Conservation (phyloP, 1,140 invertebrate genomes). For the Hyposmocoma kahamanoa region DNA sequence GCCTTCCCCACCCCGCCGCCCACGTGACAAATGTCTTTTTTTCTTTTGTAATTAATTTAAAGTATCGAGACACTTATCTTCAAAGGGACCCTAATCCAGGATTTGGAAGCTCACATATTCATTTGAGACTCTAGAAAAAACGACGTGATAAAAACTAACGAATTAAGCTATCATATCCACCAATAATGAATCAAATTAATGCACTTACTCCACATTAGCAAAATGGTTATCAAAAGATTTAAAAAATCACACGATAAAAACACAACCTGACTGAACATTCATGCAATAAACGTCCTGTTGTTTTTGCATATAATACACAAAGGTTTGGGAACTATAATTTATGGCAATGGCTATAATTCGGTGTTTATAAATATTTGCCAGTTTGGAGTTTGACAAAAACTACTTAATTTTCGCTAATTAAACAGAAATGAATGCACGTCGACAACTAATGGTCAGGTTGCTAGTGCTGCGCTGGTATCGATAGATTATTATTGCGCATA, state of each 20-base stretch:
- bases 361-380: conserved; percentile 56
- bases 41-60: conserved; percentile 37
- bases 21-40: conserved; percentile 29
- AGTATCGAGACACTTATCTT: conserved; percentile 29
- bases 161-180: conserved; percentile 55
- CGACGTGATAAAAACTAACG: conserved; percentile 30
- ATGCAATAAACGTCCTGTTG: conserved; percentile 34
- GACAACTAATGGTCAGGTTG: conserved; percentile 30
- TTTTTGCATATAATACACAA: conserved; percentile 27
- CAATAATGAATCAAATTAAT: conserved; percentile 56
- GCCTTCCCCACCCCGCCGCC: conserved; percentile 22
- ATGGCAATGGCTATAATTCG: conserved; percentile 41
- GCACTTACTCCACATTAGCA: conserved; percentile 51
- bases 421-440: conserved; percentile 51
- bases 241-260: no score
- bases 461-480: conserved; percentile 27
- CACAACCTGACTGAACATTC: no score
- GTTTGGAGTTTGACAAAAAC: conserved; percentile 64
- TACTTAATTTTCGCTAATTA: conserved; percentile 70
- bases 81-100: conserved; percentile 25
- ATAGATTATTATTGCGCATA: no score
- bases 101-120: conserved; percentile 28
- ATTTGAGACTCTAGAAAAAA: conserved; percentile 29
- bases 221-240: conserved; percentile 44
- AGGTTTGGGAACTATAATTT: conserved; percentile 33